Percentiles rank a stretch among this genome's conserved stretches.
Evolutionary conservation across 1,140 invertebrate species (phyloP).

Genomic region (Drosophila subpulchrella): DNA sequence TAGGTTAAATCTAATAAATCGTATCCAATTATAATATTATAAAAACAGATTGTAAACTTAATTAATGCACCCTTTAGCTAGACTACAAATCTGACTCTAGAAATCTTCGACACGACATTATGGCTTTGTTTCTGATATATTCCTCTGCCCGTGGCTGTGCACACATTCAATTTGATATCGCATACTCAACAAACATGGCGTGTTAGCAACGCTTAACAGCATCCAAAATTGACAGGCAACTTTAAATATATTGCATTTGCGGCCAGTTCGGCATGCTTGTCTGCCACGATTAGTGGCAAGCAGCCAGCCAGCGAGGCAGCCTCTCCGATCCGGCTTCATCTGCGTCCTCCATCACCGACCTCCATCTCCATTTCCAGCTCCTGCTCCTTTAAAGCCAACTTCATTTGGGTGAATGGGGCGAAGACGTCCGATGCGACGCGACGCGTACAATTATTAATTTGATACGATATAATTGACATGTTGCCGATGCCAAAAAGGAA

Average conservation of each 20-base stretch:
- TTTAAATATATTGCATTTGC: constrained; percentile 61
- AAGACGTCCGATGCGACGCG: constrained; percentile 65
- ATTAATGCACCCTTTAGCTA: not conserved
- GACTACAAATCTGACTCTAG: not conserved
- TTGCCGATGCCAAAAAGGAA: constrained; percentile 82
- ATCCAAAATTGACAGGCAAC: constrained; percentile 59
- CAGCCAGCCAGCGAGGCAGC: constrained; percentile 31
- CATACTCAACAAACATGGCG: constrained; percentile 46
- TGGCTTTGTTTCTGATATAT: not conserved
- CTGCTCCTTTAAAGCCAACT: constrained; percentile 63
- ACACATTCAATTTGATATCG: constrained; percentile 48
- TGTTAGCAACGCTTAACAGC: constrained; percentile 60
- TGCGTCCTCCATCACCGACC: not conserved
- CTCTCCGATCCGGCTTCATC: constrained; percentile 28
- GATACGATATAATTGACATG: constrained; percentile 84
- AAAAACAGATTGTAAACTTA: not conserved
- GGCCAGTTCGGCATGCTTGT: constrained; percentile 65
- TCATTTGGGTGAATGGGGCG: constrained; percentile 61
- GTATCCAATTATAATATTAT: no score
- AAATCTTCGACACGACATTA: constrained; percentile 3
- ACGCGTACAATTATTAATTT: constrained; percentile 83
- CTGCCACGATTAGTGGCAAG: constrained; percentile 66
- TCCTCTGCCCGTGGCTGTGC: not conserved
- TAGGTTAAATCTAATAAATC: no score
- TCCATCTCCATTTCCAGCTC: not conserved